A percentile compares a stretch with the other conserved stretches of the same genome.
These are phyloP conservation scores for Elachura formosa DNA, from an alignment of 2,113 vertebrate species.

Conservation along the genomic window DNA sequence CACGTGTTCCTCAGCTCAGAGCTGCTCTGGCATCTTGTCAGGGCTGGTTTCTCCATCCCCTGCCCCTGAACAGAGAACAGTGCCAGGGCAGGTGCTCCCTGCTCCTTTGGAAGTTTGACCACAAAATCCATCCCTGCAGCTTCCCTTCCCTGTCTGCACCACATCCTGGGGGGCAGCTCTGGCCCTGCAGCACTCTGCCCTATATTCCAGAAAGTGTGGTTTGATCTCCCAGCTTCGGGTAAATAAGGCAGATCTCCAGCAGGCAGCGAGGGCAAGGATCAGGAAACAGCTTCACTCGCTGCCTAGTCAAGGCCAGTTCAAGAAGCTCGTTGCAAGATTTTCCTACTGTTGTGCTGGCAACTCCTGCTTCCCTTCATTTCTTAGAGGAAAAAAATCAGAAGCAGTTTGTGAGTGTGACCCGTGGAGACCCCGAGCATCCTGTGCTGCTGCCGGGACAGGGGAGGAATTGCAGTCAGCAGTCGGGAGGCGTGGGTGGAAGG, in stretches of 20 bases:
- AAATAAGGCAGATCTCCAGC: conserved; percentile 14
- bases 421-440: conserved; percentile 57
- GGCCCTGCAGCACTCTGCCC: neutral
- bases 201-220: neutral
- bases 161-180: neutral
- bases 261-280: neutral
- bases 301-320: conserved; percentile 47
- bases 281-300: conserved; percentile 58
- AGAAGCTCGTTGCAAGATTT: conserved; percentile 53
- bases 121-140: neutral
- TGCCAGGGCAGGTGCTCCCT: neutral
- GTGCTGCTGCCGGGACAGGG: conserved; percentile 38
- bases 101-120: neutral
- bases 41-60: neutral
- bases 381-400: neutral
- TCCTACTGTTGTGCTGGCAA: conserved; percentile 42
- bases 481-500: conserved; percentile 57
- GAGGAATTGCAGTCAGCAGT: conserved; percentile 46
- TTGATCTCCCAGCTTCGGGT: neutral
- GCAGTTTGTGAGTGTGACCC: conserved; percentile 36
- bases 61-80: neutral
- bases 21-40: neutral
- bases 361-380: conserved; percentile 49
- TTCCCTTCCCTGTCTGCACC: neutral
- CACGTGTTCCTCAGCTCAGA: neutral